Evolutionary conservation across 2,888 invertebrate genomes (phyloP).

Genomic region (Gastracanthus pulcherrimus): DNA sequence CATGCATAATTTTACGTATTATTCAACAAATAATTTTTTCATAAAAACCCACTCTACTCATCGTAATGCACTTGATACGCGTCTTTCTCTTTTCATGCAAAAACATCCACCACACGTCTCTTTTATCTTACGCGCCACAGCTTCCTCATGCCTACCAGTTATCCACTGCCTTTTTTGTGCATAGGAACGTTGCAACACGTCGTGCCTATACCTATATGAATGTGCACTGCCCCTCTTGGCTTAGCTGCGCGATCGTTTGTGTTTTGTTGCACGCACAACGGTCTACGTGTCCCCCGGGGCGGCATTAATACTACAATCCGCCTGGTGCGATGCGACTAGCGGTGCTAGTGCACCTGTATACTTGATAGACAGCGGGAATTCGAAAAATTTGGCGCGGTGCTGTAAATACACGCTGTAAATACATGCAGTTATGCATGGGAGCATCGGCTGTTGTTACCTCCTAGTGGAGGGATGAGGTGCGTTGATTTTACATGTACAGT

Average conservation of each 20-base stretch:
- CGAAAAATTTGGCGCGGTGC: background rate
- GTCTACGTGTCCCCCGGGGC: background rate
- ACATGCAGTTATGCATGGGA: background rate
- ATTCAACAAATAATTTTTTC: background rate
- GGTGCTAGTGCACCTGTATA: no score
- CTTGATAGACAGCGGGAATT: background rate
- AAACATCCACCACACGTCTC: background rate
- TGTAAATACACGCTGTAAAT: background rate
- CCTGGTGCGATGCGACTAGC: background rate
- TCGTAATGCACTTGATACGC: background rate
- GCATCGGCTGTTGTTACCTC: no score
- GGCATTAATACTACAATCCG: conserved; percentile 17
- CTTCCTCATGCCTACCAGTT: background rate
- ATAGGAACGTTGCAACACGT: conserved; percentile 18
- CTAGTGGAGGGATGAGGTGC: background rate
- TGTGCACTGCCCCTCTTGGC: no score
- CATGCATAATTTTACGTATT: no score
- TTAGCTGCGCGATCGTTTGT: no score
- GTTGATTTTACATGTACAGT: no score
- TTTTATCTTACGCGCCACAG: background rate
- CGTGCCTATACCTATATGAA: background rate
- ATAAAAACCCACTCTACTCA: no score
- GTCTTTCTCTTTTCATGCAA: background rate
- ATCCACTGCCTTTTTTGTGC: background rate
- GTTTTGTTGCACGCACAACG: background rate